Evolutionary conservation across 2,797 vertebrate genomes (phyloP), one percentile per base, ranked within the genome.

Genomic region (Scomberomorus guttatus): DNA sequence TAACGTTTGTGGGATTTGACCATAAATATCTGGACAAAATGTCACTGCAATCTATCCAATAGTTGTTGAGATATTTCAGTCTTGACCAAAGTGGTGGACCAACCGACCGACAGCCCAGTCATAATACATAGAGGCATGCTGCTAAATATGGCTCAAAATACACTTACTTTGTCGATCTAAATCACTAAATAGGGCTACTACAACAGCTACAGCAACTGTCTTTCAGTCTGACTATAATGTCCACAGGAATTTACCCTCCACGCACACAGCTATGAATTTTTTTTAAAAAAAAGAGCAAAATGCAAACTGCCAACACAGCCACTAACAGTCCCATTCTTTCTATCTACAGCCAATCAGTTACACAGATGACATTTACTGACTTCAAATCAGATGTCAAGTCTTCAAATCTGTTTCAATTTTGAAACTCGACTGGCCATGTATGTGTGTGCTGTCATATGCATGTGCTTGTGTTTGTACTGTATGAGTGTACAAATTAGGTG

Each of bases 401-500:
- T 34, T 59, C 2, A 7, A 22, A 20, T 75, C n/a, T 52, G 57
- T 60, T 56, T 39, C 14, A 46, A 42, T 58, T 57, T 61, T 39
- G 2, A 14, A 58, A 37, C 13, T 25, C 32, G 4, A 69, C 46
- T 57, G 18, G 11, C 34, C 61, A 8, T 55, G 50, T 51, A 56
- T 65, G 27, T 44, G 29, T 57, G 46, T 44, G 24, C 60, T 61
- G 61, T 72, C 60, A 67, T 17, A n/a, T 57, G 58, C 34, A 78
- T 46, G 25, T 58, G 15, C 22, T 56, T 62, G 54, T 69, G 57
- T 75, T 68, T 61, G 63, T 56, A 71, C 27, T 55, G 60, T 59
- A 67, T 63, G 25, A 75, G 52, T 50, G 60, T 76, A 39, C 60
- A 64, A 66, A 79, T 18, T 65, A 58, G 80, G 59, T 22, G 13